Percentiles rank a stretch among this genome's conserved stretches.
phyloP scores from a whole-genome alignment of 1,140 invertebrate genomes.

The Magallana angulata region DNA sequence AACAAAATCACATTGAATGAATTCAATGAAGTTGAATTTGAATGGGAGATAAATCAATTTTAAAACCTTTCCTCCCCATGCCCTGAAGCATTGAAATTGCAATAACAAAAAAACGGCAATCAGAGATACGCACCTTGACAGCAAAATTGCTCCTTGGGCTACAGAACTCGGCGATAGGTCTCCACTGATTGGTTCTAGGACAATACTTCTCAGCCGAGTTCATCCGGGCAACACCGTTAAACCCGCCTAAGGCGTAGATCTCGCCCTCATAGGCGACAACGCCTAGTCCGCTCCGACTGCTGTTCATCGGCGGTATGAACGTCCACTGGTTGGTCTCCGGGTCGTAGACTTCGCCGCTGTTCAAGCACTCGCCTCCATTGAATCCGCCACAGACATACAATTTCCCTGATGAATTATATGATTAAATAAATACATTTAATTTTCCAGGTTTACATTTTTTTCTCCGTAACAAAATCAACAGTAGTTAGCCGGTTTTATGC shows the following conservation, averaged over 20 bases:
- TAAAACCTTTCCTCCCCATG: no score
- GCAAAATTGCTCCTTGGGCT: conserved; percentile 91
- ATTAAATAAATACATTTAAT: no score
- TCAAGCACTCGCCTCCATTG: conserved; percentile 92
- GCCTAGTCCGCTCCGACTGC: conserved; percentile 80
- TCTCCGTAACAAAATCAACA: no score
- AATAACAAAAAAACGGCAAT: no score
- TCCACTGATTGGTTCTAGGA: conserved; percentile 84
- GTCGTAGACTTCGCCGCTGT: conserved; percentile 91
- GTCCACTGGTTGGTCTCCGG: conserved; percentile 92
- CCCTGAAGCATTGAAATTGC: no score
- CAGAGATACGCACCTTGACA: conserved; percentile 81
- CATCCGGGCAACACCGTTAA: conserved; percentile 80
- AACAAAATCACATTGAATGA: no score
- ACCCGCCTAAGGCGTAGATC: conserved; percentile 81
- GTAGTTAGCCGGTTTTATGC: no score
- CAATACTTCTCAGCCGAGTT: conserved; percentile 83
- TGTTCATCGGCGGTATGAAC: conserved; percentile 88
- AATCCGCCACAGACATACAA: conserved; percentile 87
- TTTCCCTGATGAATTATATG: conserved; percentile 57
- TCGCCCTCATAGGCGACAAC: conserved; percentile 68
- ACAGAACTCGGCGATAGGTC: conserved; percentile 88
- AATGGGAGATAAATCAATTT: no score
- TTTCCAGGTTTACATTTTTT: no score
- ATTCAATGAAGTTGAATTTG: no score